Evolutionary conservation across 2,113 vertebrate genomes (phyloP).

Genomic region (Myiopsitta monachus): DNA sequence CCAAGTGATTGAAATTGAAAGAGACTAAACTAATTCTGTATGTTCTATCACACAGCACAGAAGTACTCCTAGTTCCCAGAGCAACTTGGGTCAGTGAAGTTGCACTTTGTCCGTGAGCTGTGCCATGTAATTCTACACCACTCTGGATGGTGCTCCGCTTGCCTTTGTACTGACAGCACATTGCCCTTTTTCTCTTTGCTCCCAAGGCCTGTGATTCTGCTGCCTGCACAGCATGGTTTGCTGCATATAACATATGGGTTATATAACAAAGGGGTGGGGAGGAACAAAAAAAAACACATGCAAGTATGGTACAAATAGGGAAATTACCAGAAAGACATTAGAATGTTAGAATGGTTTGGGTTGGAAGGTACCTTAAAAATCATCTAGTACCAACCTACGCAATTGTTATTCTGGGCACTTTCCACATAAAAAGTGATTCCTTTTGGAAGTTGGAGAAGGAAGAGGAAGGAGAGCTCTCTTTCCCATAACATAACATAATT

Average conservation of each 20-base stretch:
- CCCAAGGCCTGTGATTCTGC: neutral
- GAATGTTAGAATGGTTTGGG: neutral
- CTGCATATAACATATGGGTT: neutral
- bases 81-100: neutral
- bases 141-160: neutral
- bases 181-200: neutral
- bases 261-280: neutral
- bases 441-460: neutral
- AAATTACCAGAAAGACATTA: neutral
- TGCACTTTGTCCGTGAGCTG: neutral
- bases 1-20: neutral
- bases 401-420: neutral
- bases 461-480: neutral
- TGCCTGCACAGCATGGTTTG: neutral
- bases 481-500: neutral
- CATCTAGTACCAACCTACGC: neutral
- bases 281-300: neutral
- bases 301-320: neutral
- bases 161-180: neutral
- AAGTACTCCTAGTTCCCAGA: neutral
- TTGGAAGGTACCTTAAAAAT: neutral
- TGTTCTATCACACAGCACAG: neutral
- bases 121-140: accelerated
- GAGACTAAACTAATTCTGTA: neutral
- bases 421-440: neutral